Conservation (phyloP, 2,113 vertebrate species). For the Phyllopteryx taeniolatus region DNA sequence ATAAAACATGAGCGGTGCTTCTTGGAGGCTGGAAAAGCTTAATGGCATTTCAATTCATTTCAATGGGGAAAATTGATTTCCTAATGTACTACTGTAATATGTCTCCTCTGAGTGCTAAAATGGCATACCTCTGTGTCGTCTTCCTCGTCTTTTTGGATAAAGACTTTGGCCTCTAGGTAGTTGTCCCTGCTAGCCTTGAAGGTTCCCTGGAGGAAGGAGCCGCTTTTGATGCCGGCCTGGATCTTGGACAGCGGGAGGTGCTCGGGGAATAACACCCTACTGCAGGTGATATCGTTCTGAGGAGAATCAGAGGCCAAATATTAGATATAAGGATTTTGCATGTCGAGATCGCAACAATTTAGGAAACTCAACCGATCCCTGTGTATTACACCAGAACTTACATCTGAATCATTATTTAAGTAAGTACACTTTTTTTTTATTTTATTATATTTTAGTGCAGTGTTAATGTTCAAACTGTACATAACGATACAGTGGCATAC, state of each 20-base stretch:
- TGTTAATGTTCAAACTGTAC: no score
- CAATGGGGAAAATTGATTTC: no score
- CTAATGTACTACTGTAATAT: no score
- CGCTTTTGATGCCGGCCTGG: constrained; percentile 90
- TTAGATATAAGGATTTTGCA: background rate
- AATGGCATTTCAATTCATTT: no score
- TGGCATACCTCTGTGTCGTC: constrained; percentile 82
- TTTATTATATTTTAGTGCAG: no score
- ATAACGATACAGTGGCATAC: no score
- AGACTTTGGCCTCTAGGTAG: constrained; percentile 95
- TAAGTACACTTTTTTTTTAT: no score
- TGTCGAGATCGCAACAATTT: background rate
- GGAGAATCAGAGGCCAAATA: background rate
- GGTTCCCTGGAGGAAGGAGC: constrained; percentile 87
- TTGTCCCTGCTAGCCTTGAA: constrained; percentile 92
- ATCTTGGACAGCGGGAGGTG: constrained; percentile 91
- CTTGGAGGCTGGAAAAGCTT: no score
- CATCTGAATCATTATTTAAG: no score
- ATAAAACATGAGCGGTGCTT: no score
- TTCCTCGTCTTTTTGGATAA: constrained; percentile 84
- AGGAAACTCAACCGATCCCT: background rate
- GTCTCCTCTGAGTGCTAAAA: background rate
- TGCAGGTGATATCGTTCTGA: constrained; percentile 85
- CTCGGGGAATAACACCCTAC: constrained; percentile 88
- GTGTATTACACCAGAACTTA: no score